A percentile compares a stretch with the other conserved stretches of the same genome.
phyloP scores from a whole-genome alignment of 2,113 vertebrate genomes.

The Sinocyclocheilus anophthalmus region DNA sequence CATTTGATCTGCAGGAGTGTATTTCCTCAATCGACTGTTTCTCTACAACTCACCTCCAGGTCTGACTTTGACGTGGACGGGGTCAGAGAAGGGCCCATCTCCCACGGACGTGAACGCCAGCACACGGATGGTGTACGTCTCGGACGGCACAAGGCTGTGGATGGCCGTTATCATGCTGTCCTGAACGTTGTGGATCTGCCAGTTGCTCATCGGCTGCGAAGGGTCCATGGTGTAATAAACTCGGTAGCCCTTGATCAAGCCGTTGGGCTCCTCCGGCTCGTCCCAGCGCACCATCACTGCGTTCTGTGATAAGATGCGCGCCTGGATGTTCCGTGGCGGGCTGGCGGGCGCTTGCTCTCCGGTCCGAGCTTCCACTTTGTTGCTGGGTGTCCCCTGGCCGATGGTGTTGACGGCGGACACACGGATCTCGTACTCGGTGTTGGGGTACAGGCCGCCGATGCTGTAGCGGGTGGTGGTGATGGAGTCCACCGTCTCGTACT shows the following conservation, averaged over 20 bases:
- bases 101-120: slow-evolving; percentile 97
- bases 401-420: slow-evolving; percentile 97
- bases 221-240: slow-evolving; percentile 98
- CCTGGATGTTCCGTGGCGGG: slow-evolving; percentile 91
- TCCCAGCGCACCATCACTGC: slow-evolving; percentile 98
- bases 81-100: slow-evolving; percentile 93
- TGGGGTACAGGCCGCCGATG: slow-evolving; percentile 96
- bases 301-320: slow-evolving; percentile 88
- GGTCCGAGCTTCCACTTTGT: slow-evolving; percentile 89
- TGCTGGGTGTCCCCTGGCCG: slow-evolving; percentile 91
- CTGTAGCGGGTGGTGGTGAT: slow-evolving; percentile 98
- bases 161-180: slow-evolving; percentile 94
- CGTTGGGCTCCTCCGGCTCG: slow-evolving; percentile 95
- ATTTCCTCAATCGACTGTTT: slow-evolving; percentile 62
- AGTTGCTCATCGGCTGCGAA: slow-evolving; percentile 86
- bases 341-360: slow-evolving; percentile 96
- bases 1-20: not conserved
- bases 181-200: slow-evolving; percentile 96
- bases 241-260: slow-evolving; percentile 91
- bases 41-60: slow-evolving; percentile 85
- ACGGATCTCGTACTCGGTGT: slow-evolving; percentile 96
- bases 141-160: slow-evolving; percentile 86
- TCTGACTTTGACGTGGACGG: slow-evolving; percentile 94
- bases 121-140: slow-evolving; percentile 93
- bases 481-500: slow-evolving; percentile 93